A percentile compares a stretch with the other conserved stretches of the same genome.
Conservation (phyloP, 2,113 vertebrate species). For the Australoheros scitulus region DNA sequence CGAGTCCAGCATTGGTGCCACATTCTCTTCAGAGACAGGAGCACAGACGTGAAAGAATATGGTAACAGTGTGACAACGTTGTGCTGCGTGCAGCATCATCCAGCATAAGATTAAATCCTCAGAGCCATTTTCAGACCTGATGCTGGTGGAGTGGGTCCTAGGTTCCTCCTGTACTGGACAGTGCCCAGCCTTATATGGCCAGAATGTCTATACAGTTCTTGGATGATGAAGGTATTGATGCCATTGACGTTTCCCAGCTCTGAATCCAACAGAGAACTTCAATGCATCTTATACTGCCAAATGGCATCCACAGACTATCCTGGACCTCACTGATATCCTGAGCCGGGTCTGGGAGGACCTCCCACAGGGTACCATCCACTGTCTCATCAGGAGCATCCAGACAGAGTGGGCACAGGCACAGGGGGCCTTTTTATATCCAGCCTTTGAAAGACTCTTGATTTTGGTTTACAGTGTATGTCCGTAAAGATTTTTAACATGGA, state of each 20-base stretch:
- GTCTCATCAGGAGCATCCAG: no score
- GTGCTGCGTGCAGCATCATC: neutral
- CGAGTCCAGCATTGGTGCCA: neutral
- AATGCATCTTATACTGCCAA: rapidly evolving
- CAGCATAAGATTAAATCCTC: neutral
- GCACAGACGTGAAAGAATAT: neutral
- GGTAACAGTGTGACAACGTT: neutral
- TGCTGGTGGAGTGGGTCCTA: neutral
- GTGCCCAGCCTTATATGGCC: neutral
- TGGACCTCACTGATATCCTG: neutral
- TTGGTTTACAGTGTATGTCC: no score
- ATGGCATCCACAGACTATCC: neutral
- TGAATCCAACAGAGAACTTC: neutral
- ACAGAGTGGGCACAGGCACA: no score
- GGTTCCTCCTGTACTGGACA: neutral
- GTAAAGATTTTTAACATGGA: no score
- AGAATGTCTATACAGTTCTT: rapidly evolving
- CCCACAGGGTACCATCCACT: neutral
- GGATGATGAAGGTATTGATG: neutral
- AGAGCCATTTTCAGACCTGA: neutral
- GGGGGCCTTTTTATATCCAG: neutral
- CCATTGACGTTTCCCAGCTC: neutral
- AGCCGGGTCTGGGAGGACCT: neutral
- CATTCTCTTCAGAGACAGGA: neutral
- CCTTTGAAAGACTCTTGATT: neutral